Percentiles rank a stretch among this genome's conserved stretches.
Conservation (phyloP, 2,113 vertebrate species). For the Myocastor coypus region DNA sequence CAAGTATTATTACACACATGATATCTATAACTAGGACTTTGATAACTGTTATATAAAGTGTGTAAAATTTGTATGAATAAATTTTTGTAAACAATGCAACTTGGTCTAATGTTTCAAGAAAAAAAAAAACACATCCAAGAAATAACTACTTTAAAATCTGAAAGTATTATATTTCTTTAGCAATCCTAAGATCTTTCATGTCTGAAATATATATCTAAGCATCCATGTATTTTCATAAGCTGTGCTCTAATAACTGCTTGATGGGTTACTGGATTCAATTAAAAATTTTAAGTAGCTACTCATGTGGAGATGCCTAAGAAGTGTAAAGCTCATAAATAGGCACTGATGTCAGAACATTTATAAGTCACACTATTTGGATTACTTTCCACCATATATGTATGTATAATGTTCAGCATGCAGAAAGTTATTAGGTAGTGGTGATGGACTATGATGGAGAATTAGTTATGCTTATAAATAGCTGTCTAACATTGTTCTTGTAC, state of each 20-base stretch:
- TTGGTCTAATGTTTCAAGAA: conserved; percentile 96
- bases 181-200: conserved; percentile 72
- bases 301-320: conserved; percentile 46
- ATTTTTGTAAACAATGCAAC: conserved; percentile 99
- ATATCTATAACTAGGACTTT: conserved; percentile 93
- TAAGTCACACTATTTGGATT: conserved; percentile 56
- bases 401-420: conserved; percentile 35
- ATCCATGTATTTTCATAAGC: conserved; percentile 69
- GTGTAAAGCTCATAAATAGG: conserved; percentile 66
- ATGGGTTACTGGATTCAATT: conserved; percentile 67
- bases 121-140: conserved; percentile 84
- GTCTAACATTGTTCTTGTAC: conserved; percentile 4
- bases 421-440: conserved; percentile 28
- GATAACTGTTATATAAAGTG: conserved; percentile 96
- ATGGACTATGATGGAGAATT: conserved; percentile 3
- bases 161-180: conserved; percentile 76
- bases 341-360: not conserved
- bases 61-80: conserved; percentile 99
- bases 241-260: conserved; percentile 61
- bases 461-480: conserved; percentile 51
- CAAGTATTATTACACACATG: conserved; percentile 92
- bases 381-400: not conserved
- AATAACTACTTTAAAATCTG: conserved; percentile 75
- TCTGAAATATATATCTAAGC: conserved; percentile 59
- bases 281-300: conserved; percentile 69